phyloP scores from a whole-genome alignment of 1,140 invertebrate genomes.

The Heterodera carotae region DNA sequence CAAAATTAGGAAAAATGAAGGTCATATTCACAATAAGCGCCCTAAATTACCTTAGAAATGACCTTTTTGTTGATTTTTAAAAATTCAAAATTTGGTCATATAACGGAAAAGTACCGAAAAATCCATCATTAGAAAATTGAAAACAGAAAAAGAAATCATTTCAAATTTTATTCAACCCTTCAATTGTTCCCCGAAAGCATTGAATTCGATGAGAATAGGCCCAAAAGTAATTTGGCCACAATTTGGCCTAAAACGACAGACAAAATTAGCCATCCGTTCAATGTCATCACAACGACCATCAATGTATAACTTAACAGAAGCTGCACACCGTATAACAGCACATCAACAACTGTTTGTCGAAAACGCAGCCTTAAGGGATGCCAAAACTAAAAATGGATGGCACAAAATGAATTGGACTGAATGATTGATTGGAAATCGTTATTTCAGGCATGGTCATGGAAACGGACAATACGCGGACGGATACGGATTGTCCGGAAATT shows the following conservation, averaged over 20 bases:
- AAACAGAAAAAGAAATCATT: not conserved
- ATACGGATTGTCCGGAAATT: too few species aligned
- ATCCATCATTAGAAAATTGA: not conserved
- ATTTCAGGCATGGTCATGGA: too few species aligned
- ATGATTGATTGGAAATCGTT: too few species aligned
- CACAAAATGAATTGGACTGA: too few species aligned
- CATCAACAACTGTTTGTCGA: not conserved
- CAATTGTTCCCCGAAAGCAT: not conserved
- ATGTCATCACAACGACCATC: not conserved
- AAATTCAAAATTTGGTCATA: too few species aligned
- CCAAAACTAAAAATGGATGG: too few species aligned
- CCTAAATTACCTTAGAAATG: too few species aligned
- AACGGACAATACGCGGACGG: too few species aligned
- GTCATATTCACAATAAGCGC: too few species aligned
- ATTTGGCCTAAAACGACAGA: not conserved
- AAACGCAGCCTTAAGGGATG: not conserved
- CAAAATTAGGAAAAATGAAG: too few species aligned
- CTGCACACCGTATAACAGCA: not conserved
- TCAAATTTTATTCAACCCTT: not conserved
- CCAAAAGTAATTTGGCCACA: not conserved
- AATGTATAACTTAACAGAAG: not conserved
- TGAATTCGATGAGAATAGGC: not conserved
- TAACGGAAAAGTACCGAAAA: not conserved
- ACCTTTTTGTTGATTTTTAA: too few species aligned
- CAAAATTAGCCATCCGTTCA: not conserved